These are phyloP conservation scores for Carettochelys insculpta DNA, from an alignment of 2,113 vertebrate species.

Conservation along the genomic window DNA sequence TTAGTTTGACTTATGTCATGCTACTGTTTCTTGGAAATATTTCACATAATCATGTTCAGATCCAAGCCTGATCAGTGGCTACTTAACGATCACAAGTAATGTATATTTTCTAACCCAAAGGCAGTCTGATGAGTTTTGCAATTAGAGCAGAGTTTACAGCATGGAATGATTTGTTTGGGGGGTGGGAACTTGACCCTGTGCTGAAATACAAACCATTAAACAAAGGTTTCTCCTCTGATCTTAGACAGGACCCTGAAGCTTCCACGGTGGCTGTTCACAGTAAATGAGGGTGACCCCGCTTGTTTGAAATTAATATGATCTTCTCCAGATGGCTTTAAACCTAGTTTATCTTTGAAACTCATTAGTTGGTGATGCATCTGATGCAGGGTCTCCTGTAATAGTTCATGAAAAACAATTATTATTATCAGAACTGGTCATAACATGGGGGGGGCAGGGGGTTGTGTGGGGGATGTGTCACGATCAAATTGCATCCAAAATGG, in stretches of 20 bases:
- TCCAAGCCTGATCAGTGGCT: accelerated
- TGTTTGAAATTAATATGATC: neutral
- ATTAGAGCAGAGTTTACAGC: neutral
- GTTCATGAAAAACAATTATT: neutral
- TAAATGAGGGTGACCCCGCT: neutral
- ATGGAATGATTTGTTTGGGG: neutral
- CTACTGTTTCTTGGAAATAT: neutral
- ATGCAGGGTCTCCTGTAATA: neutral
- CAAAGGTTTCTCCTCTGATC: neutral
- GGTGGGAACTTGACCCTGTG: neutral
- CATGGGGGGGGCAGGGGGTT: neutral
- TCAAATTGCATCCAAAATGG: neutral
- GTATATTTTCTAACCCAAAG: accelerated
- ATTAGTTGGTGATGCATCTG: neutral
- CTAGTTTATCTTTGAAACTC: neutral
- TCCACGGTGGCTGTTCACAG: neutral
- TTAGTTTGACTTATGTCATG: neutral
- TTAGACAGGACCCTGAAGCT: neutral
- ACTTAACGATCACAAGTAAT: accelerated
- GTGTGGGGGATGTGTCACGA: no score
- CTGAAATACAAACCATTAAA: neutral
- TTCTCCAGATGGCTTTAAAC: neutral
- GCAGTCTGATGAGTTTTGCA: neutral
- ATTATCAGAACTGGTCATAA: neutral
- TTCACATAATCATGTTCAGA: neutral